Evolutionary conservation across 2,888 invertebrate species (phyloP).

Genomic region (Trileptium ribeirensis): DNA sequence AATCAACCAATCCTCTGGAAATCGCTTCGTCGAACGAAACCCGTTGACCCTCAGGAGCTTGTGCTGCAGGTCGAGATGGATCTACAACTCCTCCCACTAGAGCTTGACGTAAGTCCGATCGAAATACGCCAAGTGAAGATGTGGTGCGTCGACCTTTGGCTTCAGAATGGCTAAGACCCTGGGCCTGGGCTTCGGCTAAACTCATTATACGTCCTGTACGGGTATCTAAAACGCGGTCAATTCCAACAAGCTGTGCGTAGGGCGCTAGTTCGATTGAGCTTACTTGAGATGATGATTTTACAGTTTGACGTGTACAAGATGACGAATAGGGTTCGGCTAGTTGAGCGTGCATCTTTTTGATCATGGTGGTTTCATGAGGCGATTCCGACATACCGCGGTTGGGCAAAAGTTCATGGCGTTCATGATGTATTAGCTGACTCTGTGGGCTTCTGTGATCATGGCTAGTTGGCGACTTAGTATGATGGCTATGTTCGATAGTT

Average conservation of each 20-base stretch:
- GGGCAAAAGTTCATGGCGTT: too few relatives aligned
- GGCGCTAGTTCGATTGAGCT: constrained; percentile 21
- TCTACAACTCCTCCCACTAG: constrained; percentile 67
- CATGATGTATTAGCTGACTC: too few relatives aligned
- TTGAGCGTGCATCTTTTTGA: too few relatives aligned
- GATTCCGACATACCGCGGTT: background rate
- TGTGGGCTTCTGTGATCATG: background rate
- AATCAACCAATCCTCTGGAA: constrained; percentile 67
- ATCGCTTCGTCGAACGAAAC: constrained; percentile 74
- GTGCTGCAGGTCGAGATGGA: constrained; percentile 54
- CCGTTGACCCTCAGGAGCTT: constrained; percentile 61
- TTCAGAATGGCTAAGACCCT: constrained; percentile 31
- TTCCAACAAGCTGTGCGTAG: constrained; percentile 20
- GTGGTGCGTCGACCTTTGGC: constrained; percentile 25
- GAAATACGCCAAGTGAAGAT: constrained; percentile 16
- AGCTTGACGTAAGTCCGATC: constrained; percentile 54
- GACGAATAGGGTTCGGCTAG: background rate
- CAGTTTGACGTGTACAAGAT: constrained; percentile 9
- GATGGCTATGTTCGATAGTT: too few relatives aligned
- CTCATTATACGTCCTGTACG: constrained; percentile 26
- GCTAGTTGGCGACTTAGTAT: background rate
- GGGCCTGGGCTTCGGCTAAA: constrained; percentile 37
- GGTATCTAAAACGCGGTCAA: constrained; percentile 21
- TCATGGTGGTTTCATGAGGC: background rate
- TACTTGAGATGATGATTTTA: constrained; percentile 23